A percentile compares a stretch with the other conserved stretches of the same genome.
Evolutionary conservation across 2,113 vertebrate species (phyloP).

Genomic region (Clupea harengus): DNA sequence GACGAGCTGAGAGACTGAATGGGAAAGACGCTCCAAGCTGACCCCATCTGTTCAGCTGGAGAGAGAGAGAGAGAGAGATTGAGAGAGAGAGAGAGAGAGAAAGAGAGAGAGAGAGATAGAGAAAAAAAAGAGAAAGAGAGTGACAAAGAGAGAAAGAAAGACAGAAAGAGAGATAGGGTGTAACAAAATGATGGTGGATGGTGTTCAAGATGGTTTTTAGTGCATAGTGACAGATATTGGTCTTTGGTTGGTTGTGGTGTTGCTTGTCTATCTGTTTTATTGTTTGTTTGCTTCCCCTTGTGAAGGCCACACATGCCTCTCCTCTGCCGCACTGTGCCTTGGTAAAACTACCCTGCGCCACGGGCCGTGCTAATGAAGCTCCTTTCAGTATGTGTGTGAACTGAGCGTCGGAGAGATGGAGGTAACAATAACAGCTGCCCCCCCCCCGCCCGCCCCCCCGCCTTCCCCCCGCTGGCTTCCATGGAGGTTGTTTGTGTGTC

Average conservation of each 20-base stretch:
- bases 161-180: background rate
- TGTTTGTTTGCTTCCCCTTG: background rate
- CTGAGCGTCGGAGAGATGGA: background rate
- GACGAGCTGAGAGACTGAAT: background rate
- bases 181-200: too few species aligned
- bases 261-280: background rate
- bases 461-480: background rate
- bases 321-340: background rate
- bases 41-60: background rate
- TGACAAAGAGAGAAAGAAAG: background rate
- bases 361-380: background rate
- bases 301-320: background rate
- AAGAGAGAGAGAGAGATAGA: too few species aligned
- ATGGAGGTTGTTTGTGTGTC: background rate
- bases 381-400: background rate
- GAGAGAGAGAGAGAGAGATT: background rate
- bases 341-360: background rate
- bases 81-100: background rate
- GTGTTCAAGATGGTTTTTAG: background rate
- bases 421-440: background rate
- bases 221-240: background rate
- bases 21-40: background rate
- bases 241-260: background rate
- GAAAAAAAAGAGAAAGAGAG: background rate
- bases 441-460: too few species aligned